Percentiles rank a stretch among this genome's conserved stretches.
These are phyloP conservation scores for Sminthurinus aureus DNA, from an alignment of 2,888 invertebrate genomes.

Conservation along the genomic window DNA sequence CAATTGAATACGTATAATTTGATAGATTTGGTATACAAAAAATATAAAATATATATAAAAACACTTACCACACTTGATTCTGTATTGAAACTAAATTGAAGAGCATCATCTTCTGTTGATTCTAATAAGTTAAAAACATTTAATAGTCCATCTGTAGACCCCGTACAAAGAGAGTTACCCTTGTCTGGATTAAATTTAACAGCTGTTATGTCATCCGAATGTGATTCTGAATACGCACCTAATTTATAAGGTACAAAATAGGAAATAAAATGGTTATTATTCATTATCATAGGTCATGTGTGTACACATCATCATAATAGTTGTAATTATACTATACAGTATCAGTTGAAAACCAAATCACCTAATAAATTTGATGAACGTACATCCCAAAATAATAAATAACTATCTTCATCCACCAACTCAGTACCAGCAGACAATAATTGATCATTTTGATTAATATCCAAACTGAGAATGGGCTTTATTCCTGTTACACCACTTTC, in stretches of 20 bases:
- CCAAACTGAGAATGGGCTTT: conserved; percentile 76
- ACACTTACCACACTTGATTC: conserved; percentile 74
- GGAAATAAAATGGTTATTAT: no score
- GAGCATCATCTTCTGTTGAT: conserved; percentile 79
- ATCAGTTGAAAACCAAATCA: no score
- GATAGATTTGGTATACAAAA: no score
- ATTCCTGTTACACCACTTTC: conserved; percentile 61
- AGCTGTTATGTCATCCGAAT: conserved; percentile 81
- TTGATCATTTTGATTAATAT: conserved; percentile 74
- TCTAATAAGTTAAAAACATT: conserved; percentile 83
- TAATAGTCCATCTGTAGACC: conserved; percentile 83
- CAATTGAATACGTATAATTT: no score
- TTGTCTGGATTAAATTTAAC: conserved; percentile 76
- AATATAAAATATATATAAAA: no score
- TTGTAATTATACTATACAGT: no score
- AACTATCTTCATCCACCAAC: conserved; percentile 74
- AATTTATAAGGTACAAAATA: no score
- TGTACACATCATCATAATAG: no score
- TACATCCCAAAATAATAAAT: conserved; percentile 82
- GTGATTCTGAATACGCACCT: conserved; percentile 85
- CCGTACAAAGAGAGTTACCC: conserved; percentile 74
- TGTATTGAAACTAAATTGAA: conserved; percentile 78
- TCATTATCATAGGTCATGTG: no score
- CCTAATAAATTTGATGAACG: conserved; percentile 67
- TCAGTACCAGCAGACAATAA: conserved; percentile 80